A percentile compares a stretch with the other conserved stretches of the same genome.
These are phyloP conservation scores for Argyrosomus japonicus DNA, from an alignment of 2,113 vertebrate species.

Conservation along the genomic window DNA sequence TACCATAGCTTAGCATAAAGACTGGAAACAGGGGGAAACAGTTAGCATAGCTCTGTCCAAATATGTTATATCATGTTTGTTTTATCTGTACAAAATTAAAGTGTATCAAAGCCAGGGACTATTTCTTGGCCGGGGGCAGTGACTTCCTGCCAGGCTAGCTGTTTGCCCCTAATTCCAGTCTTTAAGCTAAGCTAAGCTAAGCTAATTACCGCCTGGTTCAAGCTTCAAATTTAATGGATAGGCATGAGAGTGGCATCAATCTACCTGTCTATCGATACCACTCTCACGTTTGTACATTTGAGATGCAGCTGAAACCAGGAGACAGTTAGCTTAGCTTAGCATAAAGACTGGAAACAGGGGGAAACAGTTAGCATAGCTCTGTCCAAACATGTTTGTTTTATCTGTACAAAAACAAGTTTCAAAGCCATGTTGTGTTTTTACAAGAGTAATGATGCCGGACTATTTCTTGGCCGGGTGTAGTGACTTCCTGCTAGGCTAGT, in stretches of 20 bases:
- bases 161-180: background rate
- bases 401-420: no score
- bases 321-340: no score
- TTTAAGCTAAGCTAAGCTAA: background rate
- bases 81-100: background rate
- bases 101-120: background rate
- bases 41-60: background rate
- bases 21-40: background rate
- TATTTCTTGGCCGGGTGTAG: no score
- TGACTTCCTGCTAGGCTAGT: no score
- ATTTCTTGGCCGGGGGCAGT: background rate
- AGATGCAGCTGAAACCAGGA: no score
- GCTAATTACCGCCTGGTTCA: background rate
- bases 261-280: background rate
- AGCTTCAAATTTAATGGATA: background rate
- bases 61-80: background rate
- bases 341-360: no score
- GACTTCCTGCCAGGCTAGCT: background rate
- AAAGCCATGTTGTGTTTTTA: no score
- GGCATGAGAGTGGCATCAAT: background rate
- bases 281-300: no score
- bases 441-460: no score
- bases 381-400: background rate
- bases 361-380: no score
- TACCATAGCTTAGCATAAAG: slow-evolving; percentile 13